A percentile compares a stretch with the other conserved stretches of the same genome.
phyloP scores from a whole-genome alignment of 2,888 invertebrate genomes.

The Drosophila kanekoi region DNA sequence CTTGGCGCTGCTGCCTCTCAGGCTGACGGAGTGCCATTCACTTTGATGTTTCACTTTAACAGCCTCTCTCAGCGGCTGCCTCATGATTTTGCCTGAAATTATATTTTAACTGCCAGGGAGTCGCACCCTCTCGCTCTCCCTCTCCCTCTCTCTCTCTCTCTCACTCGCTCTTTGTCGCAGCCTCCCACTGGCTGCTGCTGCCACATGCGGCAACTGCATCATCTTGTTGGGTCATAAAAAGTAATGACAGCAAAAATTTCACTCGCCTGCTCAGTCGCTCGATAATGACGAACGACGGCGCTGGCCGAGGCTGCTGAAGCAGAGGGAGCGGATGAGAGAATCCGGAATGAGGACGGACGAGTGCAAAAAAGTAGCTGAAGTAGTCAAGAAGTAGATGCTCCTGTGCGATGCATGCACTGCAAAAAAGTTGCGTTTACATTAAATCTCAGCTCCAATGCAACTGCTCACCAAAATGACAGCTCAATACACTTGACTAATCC shows the following conservation, averaged over 20 bases:
- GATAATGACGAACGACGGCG: slow-evolving; percentile 70
- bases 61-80: slow-evolving; percentile 32
- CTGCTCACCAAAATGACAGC: not conserved
- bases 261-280: slow-evolving; percentile 50
- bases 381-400: slow-evolving; percentile 37
- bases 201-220: slow-evolving; percentile 69
- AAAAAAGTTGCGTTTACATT: slow-evolving; percentile 1
- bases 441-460: not conserved
- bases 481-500: no score
- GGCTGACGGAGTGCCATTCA: slow-evolving; percentile 45
- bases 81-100: slow-evolving; percentile 68
- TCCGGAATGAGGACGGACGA: slow-evolving; percentile 27
- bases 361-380: slow-evolving; percentile 57
- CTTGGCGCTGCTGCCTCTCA: slow-evolving; percentile 24
- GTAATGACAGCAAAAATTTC: slow-evolving; percentile 78
- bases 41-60: slow-evolving; percentile 74
- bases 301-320: no score
- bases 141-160: not conserved
- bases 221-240: slow-evolving; percentile 76
- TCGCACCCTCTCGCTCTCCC: no score
- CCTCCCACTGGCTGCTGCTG: slow-evolving; percentile 15
- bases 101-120: slow-evolving; percentile 70
- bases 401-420: slow-evolving; percentile 29
- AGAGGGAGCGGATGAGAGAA: slow-evolving; percentile 9
- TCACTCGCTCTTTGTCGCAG: not conserved